These are phyloP conservation scores for Coranthus polyacanthus DNA, from an alignment of 2,797 vertebrate species.

Conservation along the genomic window DNA sequence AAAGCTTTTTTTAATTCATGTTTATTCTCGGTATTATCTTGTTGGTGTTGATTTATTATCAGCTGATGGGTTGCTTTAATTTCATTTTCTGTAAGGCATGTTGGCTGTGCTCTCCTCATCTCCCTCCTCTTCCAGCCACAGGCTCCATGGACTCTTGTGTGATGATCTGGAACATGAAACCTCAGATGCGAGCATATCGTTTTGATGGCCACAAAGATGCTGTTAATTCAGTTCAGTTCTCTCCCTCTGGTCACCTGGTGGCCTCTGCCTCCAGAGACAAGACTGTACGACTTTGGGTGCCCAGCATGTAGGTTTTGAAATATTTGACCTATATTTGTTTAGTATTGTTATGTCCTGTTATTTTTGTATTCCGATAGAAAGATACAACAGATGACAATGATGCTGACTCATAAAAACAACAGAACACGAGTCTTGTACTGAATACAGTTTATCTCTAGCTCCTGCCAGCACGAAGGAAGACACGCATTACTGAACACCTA, in stretches of 20 bases:
- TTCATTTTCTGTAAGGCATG: neutral
- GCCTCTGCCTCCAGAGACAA: slow-evolving; percentile 96
- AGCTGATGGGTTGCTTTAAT: neutral
- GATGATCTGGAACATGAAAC: slow-evolving; percentile 97
- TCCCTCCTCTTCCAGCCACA: slow-evolving; percentile 82
- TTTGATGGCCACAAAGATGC: slow-evolving; percentile 95
- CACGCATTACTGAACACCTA: slow-evolving; percentile 29
- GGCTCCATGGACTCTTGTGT: slow-evolving; percentile 93
- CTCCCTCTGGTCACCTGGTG: slow-evolving; percentile 94
- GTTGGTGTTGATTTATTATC: neutral
- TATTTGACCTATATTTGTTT: neutral
- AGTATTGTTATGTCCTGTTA: neutral
- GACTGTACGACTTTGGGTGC: slow-evolving; percentile 96
- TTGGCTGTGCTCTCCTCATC: neutral
- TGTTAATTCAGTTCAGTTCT: slow-evolving; percentile 91
- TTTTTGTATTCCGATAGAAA: slow-evolving; percentile 1
- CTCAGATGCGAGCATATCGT: slow-evolving; percentile 93
- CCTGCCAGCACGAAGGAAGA: slow-evolving; percentile 18
- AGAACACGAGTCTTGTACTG: slow-evolving; percentile 2
- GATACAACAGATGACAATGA: slow-evolving; percentile 12
- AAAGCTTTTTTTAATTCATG: neutral
- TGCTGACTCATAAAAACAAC: slow-evolving; percentile 34
- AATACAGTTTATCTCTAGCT: slow-evolving; percentile 6
- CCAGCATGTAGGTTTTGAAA: slow-evolving; percentile 89
- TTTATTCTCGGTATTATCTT: neutral